Conservation (phyloP, 2,888 invertebrate species). For the Habrosyne pyritoides region DNA sequence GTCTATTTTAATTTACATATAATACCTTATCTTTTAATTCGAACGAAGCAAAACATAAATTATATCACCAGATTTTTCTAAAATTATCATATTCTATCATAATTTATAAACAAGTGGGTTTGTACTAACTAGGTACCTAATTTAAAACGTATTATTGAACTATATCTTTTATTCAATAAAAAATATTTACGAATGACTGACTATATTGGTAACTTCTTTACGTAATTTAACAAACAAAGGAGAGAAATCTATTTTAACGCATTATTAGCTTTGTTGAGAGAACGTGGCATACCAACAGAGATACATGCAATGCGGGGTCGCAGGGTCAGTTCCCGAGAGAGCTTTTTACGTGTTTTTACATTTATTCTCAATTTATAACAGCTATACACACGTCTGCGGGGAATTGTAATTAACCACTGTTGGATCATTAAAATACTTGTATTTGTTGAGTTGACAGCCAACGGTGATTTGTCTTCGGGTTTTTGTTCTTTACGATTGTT, state of each 20-base stretch:
- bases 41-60: background rate
- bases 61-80: background rate
- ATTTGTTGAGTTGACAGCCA: constrained; percentile 65
- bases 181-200: background rate
- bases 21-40: too few relatives aligned
- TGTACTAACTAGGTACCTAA: too few relatives aligned
- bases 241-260: constrained; percentile 22
- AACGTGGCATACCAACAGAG: constrained; percentile 11
- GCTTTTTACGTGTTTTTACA: constrained; percentile 55
- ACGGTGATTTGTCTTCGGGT: constrained; percentile 67
- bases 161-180: background rate
- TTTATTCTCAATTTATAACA: constrained; percentile 58
- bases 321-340: constrained; percentile 49
- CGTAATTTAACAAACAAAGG: constrained; percentile 10
- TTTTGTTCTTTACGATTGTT: constrained; percentile 46
- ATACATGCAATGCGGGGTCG: constrained; percentile 28
- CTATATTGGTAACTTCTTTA: constrained; percentile 10
- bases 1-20: too few relatives aligned
- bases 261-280: constrained; percentile 9
- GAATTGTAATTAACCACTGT: constrained; percentile 67
- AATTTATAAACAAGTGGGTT: too few relatives aligned
- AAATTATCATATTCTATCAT: background rate
- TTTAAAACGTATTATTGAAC: too few relatives aligned
- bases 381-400: constrained; percentile 51
- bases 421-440: constrained; percentile 77